Conservation (phyloP, 1,140 invertebrate genomes). For the Pachyrhynchus sulphureomaculatus region DNA sequence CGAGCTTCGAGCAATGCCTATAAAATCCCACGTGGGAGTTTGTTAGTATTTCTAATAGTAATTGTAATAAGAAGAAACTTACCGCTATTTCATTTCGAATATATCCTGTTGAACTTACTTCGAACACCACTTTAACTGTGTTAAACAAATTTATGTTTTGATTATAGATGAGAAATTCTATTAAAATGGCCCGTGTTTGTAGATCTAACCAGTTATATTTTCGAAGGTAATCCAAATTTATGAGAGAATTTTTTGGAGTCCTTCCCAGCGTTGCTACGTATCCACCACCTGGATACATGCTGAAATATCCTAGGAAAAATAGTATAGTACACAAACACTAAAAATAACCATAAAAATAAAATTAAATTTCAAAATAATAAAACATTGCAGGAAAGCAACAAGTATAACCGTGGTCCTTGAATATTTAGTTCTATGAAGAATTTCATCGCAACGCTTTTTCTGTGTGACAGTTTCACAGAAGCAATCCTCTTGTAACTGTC, state of each 20-base stretch:
- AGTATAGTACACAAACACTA: no score
- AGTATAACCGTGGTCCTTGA: no score
- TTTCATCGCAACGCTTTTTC: no score
- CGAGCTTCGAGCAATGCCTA: no score
- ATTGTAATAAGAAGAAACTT: neutral
- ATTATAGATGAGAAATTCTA: slow-evolving; percentile 38
- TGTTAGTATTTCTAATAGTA: neutral
- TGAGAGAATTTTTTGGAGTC: slow-evolving; percentile 33
- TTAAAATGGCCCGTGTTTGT: slow-evolving; percentile 30
- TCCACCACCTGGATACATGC: slow-evolving; percentile 33
- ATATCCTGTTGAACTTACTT: slow-evolving; percentile 32
- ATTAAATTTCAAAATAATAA: no score
- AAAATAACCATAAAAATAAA: no score
- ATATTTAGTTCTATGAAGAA: no score
- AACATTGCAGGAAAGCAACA: no score
- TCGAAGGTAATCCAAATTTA: slow-evolving; percentile 34
- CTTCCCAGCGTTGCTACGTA: slow-evolving; percentile 37
- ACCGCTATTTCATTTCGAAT: slow-evolving; percentile 18
- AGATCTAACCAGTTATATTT: slow-evolving; percentile 36
- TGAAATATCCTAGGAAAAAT: slow-evolving; percentile 31
- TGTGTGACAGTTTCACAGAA: no score
- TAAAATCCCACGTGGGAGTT: no score
- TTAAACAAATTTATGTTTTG: slow-evolving; percentile 38
- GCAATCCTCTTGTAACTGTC: no score
- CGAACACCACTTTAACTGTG: slow-evolving; percentile 28